phyloP scores from a whole-genome alignment of 1,140 invertebrate species.

The Brachystomella parvula region DNA sequence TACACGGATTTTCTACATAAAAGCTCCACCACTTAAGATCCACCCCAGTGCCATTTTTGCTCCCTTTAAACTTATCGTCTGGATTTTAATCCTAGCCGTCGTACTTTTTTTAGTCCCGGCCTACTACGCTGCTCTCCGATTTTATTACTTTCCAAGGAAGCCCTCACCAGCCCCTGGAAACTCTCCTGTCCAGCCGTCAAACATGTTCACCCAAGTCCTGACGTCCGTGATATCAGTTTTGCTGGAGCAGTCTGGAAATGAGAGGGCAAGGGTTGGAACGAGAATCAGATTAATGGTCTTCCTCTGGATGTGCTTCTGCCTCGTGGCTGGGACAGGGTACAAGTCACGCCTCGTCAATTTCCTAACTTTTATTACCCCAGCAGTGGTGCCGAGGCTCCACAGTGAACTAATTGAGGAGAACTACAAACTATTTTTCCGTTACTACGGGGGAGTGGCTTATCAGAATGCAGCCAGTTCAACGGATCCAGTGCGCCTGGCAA shows the following conservation, averaged over 20 bases:
- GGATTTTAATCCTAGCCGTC: background rate
- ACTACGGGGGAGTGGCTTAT: background rate
- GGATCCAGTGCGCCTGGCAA: background rate
- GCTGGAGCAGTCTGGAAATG: background rate
- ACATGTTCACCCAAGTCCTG: background rate
- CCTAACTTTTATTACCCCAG: background rate
- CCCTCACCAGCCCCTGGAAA: background rate
- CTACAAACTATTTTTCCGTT: background rate
- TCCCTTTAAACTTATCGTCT: background rate
- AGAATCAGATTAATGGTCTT: background rate
- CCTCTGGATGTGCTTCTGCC: background rate
- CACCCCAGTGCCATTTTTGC: background rate
- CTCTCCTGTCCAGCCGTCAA: background rate
- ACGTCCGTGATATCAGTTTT: background rate
- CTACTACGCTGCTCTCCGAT: background rate
- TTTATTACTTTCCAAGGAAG: no score
- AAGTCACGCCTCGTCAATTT: background rate
- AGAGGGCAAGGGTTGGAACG: background rate
- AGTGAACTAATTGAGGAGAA: background rate
- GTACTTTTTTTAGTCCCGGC: background rate
- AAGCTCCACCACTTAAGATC: slow-evolving; percentile 1
- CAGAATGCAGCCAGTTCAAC: background rate
- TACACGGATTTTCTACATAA: slow-evolving; percentile 5
- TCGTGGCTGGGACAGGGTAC: background rate
- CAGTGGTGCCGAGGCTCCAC: background rate